Base-by-base conservation (phyloP, 2,113 vertebrate genomes). In the Fulica atra region DNA sequence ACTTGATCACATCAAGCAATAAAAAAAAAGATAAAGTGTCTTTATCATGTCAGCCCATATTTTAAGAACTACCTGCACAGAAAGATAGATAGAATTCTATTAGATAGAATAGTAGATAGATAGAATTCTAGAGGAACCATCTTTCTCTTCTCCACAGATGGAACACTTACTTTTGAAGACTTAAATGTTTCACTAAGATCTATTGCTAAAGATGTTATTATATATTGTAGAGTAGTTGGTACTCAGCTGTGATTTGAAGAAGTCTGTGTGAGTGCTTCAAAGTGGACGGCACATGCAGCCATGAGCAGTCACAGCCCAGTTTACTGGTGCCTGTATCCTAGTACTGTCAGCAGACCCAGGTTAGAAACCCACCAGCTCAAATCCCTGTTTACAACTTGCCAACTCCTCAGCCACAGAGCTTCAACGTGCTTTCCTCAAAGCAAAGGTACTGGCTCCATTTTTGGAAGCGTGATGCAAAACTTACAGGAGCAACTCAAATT, bases 181-280 rank as follows among this genome's bases (percentile, higher is more conserved):
- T 68, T 53, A 2, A 69, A 17, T 23, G 8, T 33, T 59, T 50
- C 10, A 20, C 25, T 9, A 29, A 29, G 26, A 54, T 54, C 26
- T 29, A 29, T 29, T 54, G 16, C 53, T 54, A 54, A 54, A 54
- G 10, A 28, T 54, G 16, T 26, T 29, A 28, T 54, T 54, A 54
- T 54, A 26, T 54, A 28, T 29, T 54, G 9, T 29, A 69, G 40
- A 69, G 5, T 42, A 92, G 50, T 19, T 28, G 25, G 51, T 53
- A 28, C 28, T 83, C 63, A n/a, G 64, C 25, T 13, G 17, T 13
- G 35, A 60, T 25, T 29, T 13, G 21, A 89, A n/a, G 31, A 51
- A 40, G 8, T 38, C 51, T 44, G 33, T 33, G 25, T 0, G 0
- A 81, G n/a, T 4, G 18, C 25, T 81, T 81, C 38, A 18, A 48